phyloP scores from a whole-genome alignment of 1,140 invertebrate genomes.

The Pararge aegeria region DNA sequence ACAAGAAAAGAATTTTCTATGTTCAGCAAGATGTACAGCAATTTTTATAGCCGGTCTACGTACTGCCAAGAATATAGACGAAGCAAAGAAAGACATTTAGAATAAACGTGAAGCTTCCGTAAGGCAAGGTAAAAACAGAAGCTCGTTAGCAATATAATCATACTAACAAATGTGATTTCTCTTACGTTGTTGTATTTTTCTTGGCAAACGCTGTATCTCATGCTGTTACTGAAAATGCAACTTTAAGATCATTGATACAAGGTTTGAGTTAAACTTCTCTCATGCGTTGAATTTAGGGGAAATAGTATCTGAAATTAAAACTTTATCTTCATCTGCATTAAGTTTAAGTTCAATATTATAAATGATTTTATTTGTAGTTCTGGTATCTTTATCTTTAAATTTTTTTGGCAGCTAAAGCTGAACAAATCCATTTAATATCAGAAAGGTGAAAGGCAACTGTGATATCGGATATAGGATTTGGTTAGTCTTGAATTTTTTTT shows the following conservation, averaged over 20 bases:
- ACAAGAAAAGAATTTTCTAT: not conserved
- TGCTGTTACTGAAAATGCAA: not conserved
- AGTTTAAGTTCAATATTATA: not conserved
- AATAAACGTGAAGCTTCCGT: conserved; percentile 1
- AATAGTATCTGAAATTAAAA: not conserved
- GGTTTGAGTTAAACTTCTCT: not conserved
- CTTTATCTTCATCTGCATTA: not conserved
- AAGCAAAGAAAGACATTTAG: conserved; percentile 2
- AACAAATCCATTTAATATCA: no score
- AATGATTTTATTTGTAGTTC: no score
- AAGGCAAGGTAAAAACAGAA: conserved; percentile 14
- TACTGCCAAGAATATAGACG: not conserved
- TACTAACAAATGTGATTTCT: conserved; percentile 20
- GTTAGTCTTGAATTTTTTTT: no score
- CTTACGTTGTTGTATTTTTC: not conserved
- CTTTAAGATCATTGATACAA: not conserved
- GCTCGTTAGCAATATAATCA: conserved; percentile 21
- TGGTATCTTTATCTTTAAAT: no score
- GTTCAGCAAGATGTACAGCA: not conserved
- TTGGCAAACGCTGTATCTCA: not conserved
- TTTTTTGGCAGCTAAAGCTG: no score
- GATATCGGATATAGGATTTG: no score
- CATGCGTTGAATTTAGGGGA: not conserved
- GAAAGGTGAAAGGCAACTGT: no score
- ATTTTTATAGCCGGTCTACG: not conserved